Evolutionary conservation across 2,797 vertebrate species (phyloP).

Genomic region (Ataeniobius toweri): DNA sequence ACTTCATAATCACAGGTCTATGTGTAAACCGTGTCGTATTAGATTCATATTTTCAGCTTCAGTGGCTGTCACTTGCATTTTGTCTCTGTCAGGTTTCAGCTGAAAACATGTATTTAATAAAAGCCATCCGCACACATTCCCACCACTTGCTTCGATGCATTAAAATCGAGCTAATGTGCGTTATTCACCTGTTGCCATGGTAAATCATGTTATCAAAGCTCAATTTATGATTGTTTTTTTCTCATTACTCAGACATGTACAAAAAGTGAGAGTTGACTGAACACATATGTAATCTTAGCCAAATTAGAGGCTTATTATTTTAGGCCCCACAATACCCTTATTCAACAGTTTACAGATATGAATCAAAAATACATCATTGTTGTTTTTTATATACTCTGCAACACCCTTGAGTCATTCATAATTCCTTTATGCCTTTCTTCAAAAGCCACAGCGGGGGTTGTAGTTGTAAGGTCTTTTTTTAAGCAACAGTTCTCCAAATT

Average conservation of each 20-base stretch:
- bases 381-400: neutral
- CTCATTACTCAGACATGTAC: neutral
- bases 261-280: neutral
- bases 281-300: neutral
- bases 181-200: slow-evolving; percentile 2
- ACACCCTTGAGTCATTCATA: neutral
- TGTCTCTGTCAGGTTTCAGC: neutral
- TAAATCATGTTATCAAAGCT: neutral
- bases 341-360: neutral
- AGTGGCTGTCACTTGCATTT: neutral
- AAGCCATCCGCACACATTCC: neutral
- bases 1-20: neutral
- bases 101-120: neutral
- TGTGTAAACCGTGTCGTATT: neutral
- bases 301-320: neutral
- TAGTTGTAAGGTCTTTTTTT: neutral
- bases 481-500: neutral
- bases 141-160: neutral
- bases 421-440: neutral
- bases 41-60: neutral
- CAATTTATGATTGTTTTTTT: neutral
- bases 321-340: neutral
- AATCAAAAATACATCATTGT: neutral
- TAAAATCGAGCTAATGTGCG: neutral
- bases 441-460: neutral